Conservation (phyloP, 2,113 vertebrate genomes). For the Myodes glareolus region DNA sequence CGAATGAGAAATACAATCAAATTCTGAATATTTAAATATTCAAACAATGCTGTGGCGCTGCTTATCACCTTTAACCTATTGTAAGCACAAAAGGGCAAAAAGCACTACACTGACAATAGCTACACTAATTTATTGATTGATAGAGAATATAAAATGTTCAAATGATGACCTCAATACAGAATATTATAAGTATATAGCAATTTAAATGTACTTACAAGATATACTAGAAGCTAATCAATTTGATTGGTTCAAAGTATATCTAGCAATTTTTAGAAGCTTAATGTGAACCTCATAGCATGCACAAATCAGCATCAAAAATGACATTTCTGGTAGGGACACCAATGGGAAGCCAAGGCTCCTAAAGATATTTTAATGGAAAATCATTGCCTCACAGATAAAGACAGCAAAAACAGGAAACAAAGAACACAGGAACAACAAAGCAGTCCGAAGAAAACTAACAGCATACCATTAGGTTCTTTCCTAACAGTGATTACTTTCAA, state of each 20-base stretch:
- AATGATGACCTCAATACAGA: background rate
- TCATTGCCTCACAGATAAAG: background rate
- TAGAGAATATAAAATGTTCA: background rate
- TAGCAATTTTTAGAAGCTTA: background rate
- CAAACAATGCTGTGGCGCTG: background rate
- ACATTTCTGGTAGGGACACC: background rate
- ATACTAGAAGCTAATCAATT: background rate
- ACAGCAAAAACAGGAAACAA: background rate
- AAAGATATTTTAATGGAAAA: background rate
- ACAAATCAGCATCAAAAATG: background rate
- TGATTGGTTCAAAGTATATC: background rate
- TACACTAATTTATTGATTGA: background rate
- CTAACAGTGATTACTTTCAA: background rate
- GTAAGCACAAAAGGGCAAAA: background rate
- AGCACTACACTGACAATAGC: background rate
- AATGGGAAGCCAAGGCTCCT: background rate
- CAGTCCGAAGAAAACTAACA: background rate
- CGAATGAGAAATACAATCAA: background rate
- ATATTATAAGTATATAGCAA: background rate
- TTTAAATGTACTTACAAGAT: background rate
- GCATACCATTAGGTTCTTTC: background rate
- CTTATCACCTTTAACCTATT: background rate
- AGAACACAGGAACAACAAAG: too few species aligned
- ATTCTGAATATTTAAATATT: background rate
- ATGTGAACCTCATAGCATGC: background rate